Conservation (phyloP, 2,888 invertebrate genomes). For the Phengaris arion region DNA sequence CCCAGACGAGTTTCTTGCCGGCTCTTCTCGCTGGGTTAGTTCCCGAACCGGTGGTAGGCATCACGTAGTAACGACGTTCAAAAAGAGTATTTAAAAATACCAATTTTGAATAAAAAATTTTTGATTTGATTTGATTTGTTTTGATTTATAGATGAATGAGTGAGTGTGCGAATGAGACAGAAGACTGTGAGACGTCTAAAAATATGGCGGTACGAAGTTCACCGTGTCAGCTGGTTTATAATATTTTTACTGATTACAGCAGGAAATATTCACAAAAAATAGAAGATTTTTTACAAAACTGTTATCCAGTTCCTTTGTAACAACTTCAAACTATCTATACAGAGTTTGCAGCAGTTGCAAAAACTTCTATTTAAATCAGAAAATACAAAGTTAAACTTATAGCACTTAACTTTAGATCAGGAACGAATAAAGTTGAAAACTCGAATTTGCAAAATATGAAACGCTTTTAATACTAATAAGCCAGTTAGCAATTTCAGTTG, state of each 20-base stretch:
- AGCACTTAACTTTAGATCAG: conserved; percentile 24
- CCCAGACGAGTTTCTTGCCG: too few species aligned
- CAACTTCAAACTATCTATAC: conserved; percentile 24
- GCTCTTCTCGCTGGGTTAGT: too few species aligned
- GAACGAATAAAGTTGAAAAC: conserved; percentile 26
- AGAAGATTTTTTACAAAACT: conserved; percentile 8
- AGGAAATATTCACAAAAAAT: conserved; percentile 11
- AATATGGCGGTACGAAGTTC: too few species aligned
- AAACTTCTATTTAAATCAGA: conserved; percentile 21
- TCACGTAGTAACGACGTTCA: too few species aligned
- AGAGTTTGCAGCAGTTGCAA: conserved; percentile 11
- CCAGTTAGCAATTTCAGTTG: neutral
- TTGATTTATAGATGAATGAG: too few species aligned
- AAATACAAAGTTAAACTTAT: conserved; percentile 12
- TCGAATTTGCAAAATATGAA: conserved; percentile 25
- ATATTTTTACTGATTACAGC: neutral
- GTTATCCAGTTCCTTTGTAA: conserved; percentile 16
- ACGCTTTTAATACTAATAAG: conserved; percentile 22
- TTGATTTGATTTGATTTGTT: too few species aligned
- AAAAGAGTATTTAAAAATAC: too few species aligned
- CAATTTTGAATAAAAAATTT: too few species aligned
- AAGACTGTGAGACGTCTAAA: too few species aligned
- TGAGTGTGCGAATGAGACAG: too few species aligned
- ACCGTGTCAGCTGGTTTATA: too few species aligned
- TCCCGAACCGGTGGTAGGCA: too few species aligned